Evolutionary conservation across 2,113 vertebrate genomes (phyloP), one percentile per base, ranked within the genome.

Genomic region (Prietella phreatophila): DNA sequence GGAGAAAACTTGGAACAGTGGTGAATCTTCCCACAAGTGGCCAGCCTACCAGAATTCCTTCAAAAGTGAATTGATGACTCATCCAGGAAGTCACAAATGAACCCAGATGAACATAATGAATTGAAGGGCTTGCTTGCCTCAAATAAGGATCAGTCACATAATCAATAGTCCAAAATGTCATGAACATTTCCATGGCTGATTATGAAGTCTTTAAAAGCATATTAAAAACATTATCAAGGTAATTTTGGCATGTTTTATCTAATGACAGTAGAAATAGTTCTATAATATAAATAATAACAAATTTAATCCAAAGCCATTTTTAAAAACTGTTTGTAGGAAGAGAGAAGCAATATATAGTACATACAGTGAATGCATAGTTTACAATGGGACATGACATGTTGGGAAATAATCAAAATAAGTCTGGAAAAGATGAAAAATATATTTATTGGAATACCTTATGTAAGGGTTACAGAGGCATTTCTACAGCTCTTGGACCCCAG

Each of bases 111-210:
- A 73, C 71, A 39, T 73, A 19, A 39, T 42, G 19, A 73, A 42
- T 19, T 22, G 19, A 36, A 39, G 2, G 69, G 2, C 7, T 39
- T 8, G 20, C 36, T 39, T 73, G 71, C 71, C 9, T 42, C 20
- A 73, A 73, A 73, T 73, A 73, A 39, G 33, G 17, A 91, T 94
- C 92, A 91, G 81, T 86, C 90, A 69, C 82, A 71, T 25, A 86
- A 89, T 81, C 55, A 53, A 36, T 71, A 80, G 50, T 91, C 82
- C 91, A 91, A 33, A 92, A 90, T 84, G 88, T 90, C 84, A 56
- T 36, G 60, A 27, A 20, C 17, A 22, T 75, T 53, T 73, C 60
- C 60, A 56, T n/a, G 19, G 20, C 8, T 83, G 50, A 58, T 55
- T 19, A 80, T 33, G 58, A 61, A 79, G 56, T 7, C 19, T 80